Conservation (phyloP, 2,113 vertebrate species). For the Chinchilla lanigera region DNA sequence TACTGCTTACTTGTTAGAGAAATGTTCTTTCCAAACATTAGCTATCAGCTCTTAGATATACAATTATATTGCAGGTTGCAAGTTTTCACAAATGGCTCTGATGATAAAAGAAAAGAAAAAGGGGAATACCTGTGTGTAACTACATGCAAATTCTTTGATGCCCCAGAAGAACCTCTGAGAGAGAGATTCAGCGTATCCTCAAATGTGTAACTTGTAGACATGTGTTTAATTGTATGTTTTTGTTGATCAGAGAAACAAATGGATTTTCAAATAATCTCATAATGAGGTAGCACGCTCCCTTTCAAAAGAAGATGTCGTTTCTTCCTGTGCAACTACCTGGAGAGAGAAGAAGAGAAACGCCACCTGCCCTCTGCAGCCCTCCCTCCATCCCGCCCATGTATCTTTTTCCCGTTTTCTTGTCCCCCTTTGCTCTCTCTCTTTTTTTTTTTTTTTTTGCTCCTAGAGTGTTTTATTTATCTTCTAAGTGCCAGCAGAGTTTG, state of each 20-base stretch:
- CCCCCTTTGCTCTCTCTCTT: neutral
- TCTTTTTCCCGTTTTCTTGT: neutral
- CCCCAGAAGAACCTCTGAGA: conserved; percentile 74
- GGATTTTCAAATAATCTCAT: neutral
- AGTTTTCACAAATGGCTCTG: conserved; percentile 85
- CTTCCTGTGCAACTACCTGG: neutral
- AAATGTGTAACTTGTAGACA: conserved; percentile 77
- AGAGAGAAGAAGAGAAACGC: neutral
- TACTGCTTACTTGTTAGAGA: conserved; percentile 82
- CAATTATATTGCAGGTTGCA: conserved; percentile 79
- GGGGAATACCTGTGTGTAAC: conserved; percentile 66
- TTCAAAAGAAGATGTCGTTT: neutral
- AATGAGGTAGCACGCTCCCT: neutral
- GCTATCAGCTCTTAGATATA: conserved; percentile 79
- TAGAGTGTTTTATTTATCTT: conserved; percentile 47
- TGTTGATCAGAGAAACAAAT: conserved; percentile 58
- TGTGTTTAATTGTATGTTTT: conserved; percentile 75
- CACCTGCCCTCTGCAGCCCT: neutral
- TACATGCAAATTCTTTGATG: conserved; percentile 80
- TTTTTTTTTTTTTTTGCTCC: neutral
- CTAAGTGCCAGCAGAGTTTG: neutral
- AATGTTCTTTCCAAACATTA: conserved; percentile 82
- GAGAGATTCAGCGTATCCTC: conserved; percentile 64
- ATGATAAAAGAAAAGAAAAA: conserved; percentile 77
- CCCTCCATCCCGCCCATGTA: neutral